A percentile compares a stretch with the other conserved stretches of the same genome.
These are phyloP conservation scores for Hydropsyche betteni DNA, from an alignment of 2,888 invertebrate species.

Conservation along the genomic window DNA sequence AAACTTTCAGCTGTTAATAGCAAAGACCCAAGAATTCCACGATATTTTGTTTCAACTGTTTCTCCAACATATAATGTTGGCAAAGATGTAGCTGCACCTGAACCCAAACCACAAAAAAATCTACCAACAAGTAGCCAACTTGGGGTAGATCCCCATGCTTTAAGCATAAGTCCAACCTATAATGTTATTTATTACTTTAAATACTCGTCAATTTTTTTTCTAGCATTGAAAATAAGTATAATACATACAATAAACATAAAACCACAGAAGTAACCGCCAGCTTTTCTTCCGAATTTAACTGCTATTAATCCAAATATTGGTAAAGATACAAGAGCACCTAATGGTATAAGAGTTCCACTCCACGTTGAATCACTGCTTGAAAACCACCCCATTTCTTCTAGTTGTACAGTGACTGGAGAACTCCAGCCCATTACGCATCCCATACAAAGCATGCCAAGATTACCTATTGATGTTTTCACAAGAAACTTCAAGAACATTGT, in stretches of 20 bases:
- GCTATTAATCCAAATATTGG: slow-evolving; percentile 45
- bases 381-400: slow-evolving; percentile 32
- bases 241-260: slow-evolving; percentile 20
- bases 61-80: slow-evolving; percentile 72
- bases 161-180: slow-evolving; percentile 68
- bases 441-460: slow-evolving; percentile 45
- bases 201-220: no score
- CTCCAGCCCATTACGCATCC: slow-evolving; percentile 50
- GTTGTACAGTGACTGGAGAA: slow-evolving; percentile 45
- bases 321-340: slow-evolving; percentile 43
- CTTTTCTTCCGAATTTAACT: slow-evolving; percentile 43
- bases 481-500: neutral
- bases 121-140: slow-evolving; percentile 63
- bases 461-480: slow-evolving; percentile 36
- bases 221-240: neutral
- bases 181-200: neutral
- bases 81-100: slow-evolving; percentile 66
- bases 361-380: slow-evolving; percentile 40
- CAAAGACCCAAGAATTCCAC: slow-evolving; percentile 66
- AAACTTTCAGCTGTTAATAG: slow-evolving; percentile 63
- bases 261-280: slow-evolving; percentile 44
- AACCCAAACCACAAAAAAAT: slow-evolving; percentile 68
- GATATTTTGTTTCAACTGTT: slow-evolving; percentile 65
- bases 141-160: slow-evolving; percentile 62
- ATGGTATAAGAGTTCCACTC: slow-evolving; percentile 42